Percentiles rank a stretch among this genome's conserved stretches.
Conservation (phyloP, 2,113 vertebrate genomes). For the Gavialis gangeticus region DNA sequence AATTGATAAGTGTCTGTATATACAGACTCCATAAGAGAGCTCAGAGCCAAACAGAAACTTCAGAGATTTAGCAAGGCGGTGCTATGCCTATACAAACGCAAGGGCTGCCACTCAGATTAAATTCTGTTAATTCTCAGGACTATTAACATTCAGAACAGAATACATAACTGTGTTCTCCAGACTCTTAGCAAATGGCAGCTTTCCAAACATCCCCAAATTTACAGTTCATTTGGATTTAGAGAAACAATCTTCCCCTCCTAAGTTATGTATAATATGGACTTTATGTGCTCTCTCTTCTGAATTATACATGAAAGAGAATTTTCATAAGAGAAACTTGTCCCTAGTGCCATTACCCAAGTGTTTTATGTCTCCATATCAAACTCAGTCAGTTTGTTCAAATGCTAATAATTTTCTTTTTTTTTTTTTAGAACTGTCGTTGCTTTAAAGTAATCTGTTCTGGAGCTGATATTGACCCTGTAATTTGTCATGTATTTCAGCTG, state of each 20-base stretch:
- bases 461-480: not conserved
- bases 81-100: not conserved
- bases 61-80: not conserved
- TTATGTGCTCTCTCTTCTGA: not conserved
- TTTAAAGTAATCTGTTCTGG: not conserved
- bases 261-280: not conserved
- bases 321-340: not conserved
- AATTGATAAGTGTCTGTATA: not conserved
- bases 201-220: not conserved
- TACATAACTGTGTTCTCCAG: not conserved
- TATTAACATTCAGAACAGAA: not conserved
- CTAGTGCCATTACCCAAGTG: rapidly evolving
- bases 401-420: not conserved
- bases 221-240: not conserved
- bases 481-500: not conserved
- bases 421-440: not conserved
- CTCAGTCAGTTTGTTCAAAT: not conserved
- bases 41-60: not conserved
- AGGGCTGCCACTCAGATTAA: not conserved
- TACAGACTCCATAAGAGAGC: not conserved
- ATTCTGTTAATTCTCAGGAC: not conserved
- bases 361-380: not conserved
- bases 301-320: not conserved
- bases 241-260: not conserved
- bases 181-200: not conserved